Percentiles rank a stretch among this genome's conserved stretches.
Evolutionary conservation across 2,797 vertebrate genomes (phyloP).

Genomic region (Jordanella pulchra): DNA sequence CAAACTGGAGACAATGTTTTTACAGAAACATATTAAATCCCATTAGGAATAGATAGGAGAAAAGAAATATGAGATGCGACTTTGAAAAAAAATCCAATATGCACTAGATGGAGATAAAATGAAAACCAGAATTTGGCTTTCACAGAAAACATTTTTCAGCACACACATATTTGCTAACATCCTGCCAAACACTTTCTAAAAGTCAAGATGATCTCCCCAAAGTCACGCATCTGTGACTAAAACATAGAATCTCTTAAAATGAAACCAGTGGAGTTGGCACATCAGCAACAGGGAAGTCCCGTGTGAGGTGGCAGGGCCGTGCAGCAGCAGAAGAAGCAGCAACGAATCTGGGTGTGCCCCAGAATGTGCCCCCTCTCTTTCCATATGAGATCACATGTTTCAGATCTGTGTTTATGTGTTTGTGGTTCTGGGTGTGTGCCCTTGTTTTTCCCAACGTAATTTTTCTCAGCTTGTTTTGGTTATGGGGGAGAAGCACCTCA

Average conservation of each 20-base stretch:
- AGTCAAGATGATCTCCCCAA: background rate
- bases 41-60: conserved; percentile 23
- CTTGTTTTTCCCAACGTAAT: conserved; percentile 74
- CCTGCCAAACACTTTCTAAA: conserved; percentile 31
- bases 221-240: conserved; percentile 6
- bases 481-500: conserved; percentile 61
- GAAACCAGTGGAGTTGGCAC: conserved; percentile 42
- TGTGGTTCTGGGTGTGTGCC: conserved; percentile 84
- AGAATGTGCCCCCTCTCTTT: conserved; percentile 65
- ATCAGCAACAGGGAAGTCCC: conserved; percentile 57
- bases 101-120: conserved; percentile 28
- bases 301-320: conserved; percentile 60
- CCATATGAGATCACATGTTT: conserved; percentile 78
- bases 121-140: conserved; percentile 45
- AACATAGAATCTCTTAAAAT: conserved; percentile 20
- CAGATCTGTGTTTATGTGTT: conserved; percentile 78
- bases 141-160: conserved; percentile 22
- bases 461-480: conserved; percentile 76
- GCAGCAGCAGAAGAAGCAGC: conserved; percentile 36
- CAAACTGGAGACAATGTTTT: background rate
- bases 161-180: conserved; percentile 44
- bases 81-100: conserved; percentile 13
- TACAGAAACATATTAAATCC: conserved; percentile 19
- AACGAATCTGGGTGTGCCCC: conserved; percentile 74
- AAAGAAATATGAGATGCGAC: conserved; percentile 20